These are phyloP conservation scores for Schizopygopsis malacanthus DNA, from an alignment of 2,797 vertebrate species.

Conservation along the genomic window DNA sequence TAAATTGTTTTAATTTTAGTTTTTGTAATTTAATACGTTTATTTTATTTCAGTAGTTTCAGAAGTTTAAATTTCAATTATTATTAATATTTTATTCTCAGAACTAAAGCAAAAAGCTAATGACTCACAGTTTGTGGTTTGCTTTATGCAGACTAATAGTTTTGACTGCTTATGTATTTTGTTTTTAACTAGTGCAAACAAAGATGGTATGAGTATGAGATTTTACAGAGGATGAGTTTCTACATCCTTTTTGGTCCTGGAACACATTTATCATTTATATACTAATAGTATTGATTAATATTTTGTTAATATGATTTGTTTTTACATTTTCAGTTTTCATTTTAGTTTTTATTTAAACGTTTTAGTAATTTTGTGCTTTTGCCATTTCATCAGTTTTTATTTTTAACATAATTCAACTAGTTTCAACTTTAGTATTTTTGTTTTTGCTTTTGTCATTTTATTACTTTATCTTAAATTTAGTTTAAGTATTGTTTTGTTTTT, in stretches of 20 bases:
- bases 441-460: no score
- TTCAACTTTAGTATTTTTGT: no score
- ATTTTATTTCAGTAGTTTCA: neutral
- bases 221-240: neutral
- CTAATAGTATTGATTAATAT: neutral
- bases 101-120: neutral
- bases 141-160: neutral
- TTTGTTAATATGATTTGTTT: neutral
- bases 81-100: neutral
- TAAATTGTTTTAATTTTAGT: no score
- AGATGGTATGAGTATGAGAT: neutral
- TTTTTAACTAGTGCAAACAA: neutral
- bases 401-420: no score
- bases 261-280: neutral
- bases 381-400: no score
- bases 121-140: neutral
- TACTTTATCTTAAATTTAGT: no score
- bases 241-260: neutral
- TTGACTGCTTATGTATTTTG: neutral
- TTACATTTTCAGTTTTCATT: no score
- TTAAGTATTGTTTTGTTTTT: no score
- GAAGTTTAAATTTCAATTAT: neutral
- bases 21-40: no score
- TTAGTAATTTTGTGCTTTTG: no score
- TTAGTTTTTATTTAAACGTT: no score